A percentile compares a stretch with the other conserved stretches of the same genome.
Conservation (phyloP, 2,113 vertebrate genomes). For the Centrocercus urophasianus region DNA sequence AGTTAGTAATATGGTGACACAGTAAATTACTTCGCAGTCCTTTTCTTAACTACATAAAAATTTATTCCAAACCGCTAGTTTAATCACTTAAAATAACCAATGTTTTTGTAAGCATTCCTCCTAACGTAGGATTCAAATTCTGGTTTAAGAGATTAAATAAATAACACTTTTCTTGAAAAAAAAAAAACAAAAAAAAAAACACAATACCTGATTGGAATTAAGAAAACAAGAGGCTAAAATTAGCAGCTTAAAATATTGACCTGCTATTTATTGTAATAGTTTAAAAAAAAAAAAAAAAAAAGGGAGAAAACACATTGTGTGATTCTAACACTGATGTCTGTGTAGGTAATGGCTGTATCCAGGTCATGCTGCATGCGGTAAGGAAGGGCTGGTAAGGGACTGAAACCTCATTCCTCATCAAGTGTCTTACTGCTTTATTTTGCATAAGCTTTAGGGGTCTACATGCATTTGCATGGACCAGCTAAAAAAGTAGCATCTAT, state of each 20-base stretch:
- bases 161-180: not conserved
- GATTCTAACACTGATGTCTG: not conserved
- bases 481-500: not conserved
- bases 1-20: not conserved
- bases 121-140: not conserved
- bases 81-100: not conserved
- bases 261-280: not conserved
- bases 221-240: not conserved
- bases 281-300: not conserved
- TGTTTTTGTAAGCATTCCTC: not conserved
- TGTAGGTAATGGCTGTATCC: not conserved
- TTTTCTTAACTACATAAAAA: not conserved
- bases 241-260: not conserved
- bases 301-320: rapidly evolving
- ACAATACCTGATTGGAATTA: not conserved
- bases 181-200: not conserved
- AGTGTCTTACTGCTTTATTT: not conserved
- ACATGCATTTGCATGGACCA: not conserved
- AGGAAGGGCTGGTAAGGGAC: not conserved
- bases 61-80: not conserved
- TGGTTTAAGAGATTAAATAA: not conserved
- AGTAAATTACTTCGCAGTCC: not conserved
- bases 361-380: not conserved
- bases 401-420: not conserved
- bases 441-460: not conserved